phyloP scores from a whole-genome alignment of 2,888 invertebrate genomes.

The Lottia gigantea region DNA sequence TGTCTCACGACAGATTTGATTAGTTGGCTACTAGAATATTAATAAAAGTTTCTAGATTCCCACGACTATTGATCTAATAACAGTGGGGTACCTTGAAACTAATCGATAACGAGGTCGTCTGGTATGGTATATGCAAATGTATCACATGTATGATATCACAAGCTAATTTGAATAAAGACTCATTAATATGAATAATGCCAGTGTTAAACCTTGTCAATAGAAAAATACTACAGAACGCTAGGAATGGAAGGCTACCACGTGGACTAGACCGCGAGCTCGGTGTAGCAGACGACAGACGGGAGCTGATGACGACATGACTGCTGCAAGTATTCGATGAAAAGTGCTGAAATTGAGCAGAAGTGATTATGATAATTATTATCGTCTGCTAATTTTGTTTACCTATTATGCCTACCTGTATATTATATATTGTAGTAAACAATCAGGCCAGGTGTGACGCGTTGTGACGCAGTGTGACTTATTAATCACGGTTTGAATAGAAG shows the following conservation, averaged over 20 bases:
- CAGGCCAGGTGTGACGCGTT: no score
- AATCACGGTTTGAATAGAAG: no score
- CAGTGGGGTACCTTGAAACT: not conserved
- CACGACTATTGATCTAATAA: not conserved
- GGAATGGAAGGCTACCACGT: not conserved
- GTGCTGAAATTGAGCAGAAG: no score
- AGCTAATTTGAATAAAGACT: not conserved
- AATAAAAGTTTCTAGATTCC: not conserved
- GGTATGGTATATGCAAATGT: not conserved
- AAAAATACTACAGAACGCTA: not conserved
- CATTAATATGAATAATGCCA: conserved; percentile 1
- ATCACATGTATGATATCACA: not conserved
- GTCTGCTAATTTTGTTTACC: no score
- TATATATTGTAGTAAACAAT: no score
- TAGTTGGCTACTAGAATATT: not conserved
- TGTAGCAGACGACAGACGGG: not conserved
- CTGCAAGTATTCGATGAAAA: no score
- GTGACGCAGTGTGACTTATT: no score
- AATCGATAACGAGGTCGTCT: not conserved
- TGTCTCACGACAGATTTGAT: not conserved
- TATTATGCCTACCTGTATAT: no score
- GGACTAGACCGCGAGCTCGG: not conserved
- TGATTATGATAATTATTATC: no score
- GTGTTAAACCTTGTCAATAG: not conserved
- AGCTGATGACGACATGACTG: no score